Percentiles rank a stretch among this genome's conserved stretches.
Conservation (phyloP, 1,140 invertebrate species). For the Meteorus sp. region DNA sequence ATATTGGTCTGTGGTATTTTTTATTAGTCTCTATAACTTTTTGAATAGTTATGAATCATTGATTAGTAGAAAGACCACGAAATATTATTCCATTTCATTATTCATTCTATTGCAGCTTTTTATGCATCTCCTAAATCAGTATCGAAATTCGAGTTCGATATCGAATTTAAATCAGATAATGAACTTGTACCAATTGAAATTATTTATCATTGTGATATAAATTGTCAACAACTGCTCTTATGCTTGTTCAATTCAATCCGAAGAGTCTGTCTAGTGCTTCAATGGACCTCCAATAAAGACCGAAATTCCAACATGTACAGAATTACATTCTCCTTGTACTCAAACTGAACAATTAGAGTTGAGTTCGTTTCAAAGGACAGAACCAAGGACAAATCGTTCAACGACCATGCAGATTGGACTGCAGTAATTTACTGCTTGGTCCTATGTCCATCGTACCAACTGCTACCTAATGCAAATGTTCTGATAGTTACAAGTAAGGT, state of each 20-base stretch:
- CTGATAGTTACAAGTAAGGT: neutral
- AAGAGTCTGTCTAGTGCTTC: too few species aligned
- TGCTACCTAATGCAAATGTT: neutral
- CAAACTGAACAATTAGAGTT: neutral
- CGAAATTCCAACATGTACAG: slow-evolving; percentile 1
- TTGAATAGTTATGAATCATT: neutral
- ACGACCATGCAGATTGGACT: too few species aligned
- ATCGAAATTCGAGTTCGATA: neutral
- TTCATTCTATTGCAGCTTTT: too few species aligned
- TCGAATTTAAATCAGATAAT: too few species aligned
- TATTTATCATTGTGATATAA: too few species aligned
- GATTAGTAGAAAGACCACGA: too few species aligned
- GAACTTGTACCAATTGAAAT: too few species aligned
- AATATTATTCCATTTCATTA: too few species aligned
- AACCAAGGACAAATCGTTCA: neutral
- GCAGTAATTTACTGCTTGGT: neutral
- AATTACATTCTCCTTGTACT: neutral
- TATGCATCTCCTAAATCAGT: too few species aligned
- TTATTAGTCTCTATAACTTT: neutral
- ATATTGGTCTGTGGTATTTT: slow-evolving; percentile 3
- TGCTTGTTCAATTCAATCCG: too few species aligned
- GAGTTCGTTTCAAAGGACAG: neutral
- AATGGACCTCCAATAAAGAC: too few species aligned
- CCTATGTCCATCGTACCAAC: neutral
- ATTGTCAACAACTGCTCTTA: too few species aligned